Evolutionary conservation across 2,888 invertebrate species (phyloP), one percentile per base, ranked within the genome.

Genomic region (Congeria kusceri): DNA sequence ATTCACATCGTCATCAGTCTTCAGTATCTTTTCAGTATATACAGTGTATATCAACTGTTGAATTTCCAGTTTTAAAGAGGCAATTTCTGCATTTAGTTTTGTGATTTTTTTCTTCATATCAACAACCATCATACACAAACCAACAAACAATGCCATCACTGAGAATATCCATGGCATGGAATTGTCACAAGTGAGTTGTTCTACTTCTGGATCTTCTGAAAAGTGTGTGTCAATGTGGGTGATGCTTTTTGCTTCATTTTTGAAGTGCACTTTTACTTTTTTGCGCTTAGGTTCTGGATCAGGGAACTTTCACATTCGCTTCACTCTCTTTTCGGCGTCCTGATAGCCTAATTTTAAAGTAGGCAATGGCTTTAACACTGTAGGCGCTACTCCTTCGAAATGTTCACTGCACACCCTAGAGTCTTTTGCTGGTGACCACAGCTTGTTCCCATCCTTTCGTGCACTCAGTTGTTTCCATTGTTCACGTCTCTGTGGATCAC

Each of bases 351-450:
- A 7, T 1, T 78, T 62, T 1, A 73, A 13, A 4, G 66, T 75
- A 58, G 80, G 83, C 27, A 80, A 47, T 49, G 80, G 77, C 28
- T 77, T 75, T 18, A 56, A 28, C 0, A 58, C 29, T 11, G 75
- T 80, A 1, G 80, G 80, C 39, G 77, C 69, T 15, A 70, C 69
- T 23, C 75, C 80, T 18, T 66, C 46, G 66, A 82, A 83, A 46
- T 83, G 80, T 13, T 29, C 39, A 23, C 47, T 56, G 25, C 80
- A 83, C 15, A 83, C 73, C 1, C 83, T 39, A 29, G 49, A 28
- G 59, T 79, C 79, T 39, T 77, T 79, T 18, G 65, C 29, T 32
- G 84, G 82, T 20, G 72, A 76, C 77, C 76, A 79, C 4, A 82
- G 56, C 44, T 77, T 77, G 3, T 15, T 57, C 1, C 74, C 75